These are phyloP conservation scores for Tachystola acroxantha DNA, from an alignment of 2,888 invertebrate species.

Conservation along the genomic window DNA sequence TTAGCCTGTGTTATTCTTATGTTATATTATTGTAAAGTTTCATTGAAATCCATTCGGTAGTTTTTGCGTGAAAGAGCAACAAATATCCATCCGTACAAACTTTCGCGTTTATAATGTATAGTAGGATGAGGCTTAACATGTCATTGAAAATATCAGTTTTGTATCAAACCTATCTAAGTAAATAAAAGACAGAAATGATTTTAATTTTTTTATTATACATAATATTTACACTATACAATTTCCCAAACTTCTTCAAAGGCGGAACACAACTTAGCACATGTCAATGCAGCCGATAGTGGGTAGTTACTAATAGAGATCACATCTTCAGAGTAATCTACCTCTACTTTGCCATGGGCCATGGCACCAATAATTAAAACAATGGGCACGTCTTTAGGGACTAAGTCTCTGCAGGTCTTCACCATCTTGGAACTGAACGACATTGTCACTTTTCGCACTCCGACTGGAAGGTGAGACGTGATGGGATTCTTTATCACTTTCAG, in stretches of 20 bases:
- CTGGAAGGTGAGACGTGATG: constrained; percentile 94
- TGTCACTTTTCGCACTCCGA: constrained; percentile 92
- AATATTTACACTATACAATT: constrained; percentile 79
- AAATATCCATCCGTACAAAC: too few species aligned
- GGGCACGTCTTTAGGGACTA: constrained; percentile 90
- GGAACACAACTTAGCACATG: constrained; percentile 96
- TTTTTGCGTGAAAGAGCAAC: too few species aligned
- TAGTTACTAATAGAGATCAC: constrained; percentile 96
- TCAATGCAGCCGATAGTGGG: constrained; percentile 96
- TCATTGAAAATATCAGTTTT: too few species aligned
- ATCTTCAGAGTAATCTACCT: constrained; percentile 93
- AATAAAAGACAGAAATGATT: too few species aligned
- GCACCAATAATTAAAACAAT: constrained; percentile 96
- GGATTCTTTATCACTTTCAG: constrained; percentile 99
- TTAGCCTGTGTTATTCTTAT: too few species aligned
- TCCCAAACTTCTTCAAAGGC: constrained; percentile 97
- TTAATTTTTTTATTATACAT: too few species aligned
- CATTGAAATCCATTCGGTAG: too few species aligned
- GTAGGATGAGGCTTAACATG: too few species aligned
- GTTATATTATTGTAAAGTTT: too few species aligned
- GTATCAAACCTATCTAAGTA: too few species aligned
- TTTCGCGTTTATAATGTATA: too few species aligned
- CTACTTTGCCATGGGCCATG: constrained; percentile 97
- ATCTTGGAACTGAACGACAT: constrained; percentile 93
- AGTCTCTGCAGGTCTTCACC: constrained; percentile 81